A percentile compares a stretch with the other conserved stretches of the same genome.
Conservation (phyloP, 2,113 vertebrate genomes). For the Ceyx melanurus region DNA sequence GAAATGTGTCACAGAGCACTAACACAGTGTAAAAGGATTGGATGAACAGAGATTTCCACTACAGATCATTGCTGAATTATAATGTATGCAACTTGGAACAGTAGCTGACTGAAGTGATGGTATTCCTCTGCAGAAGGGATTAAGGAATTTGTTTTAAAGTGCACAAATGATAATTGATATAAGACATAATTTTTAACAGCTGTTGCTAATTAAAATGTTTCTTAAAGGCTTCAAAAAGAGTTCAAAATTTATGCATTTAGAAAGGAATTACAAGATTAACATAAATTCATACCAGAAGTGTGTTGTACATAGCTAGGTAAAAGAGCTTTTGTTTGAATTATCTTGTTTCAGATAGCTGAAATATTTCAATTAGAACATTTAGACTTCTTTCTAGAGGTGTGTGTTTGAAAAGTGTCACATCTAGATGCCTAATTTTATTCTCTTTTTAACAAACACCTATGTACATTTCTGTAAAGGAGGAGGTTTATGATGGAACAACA, state of each 20-base stretch:
- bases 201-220: conserved; percentile 28
- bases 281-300: not conserved
- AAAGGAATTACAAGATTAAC: not conserved
- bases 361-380: not conserved
- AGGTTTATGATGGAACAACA: not conserved
- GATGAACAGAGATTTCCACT: not conserved
- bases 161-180: not conserved
- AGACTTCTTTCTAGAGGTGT: not conserved
- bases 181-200: not conserved
- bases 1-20: not conserved
- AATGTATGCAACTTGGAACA: not conserved
- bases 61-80: not conserved
- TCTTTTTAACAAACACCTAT: not conserved
- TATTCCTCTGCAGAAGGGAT: not conserved
- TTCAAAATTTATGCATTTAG: not conserved
- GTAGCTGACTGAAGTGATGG: not conserved
- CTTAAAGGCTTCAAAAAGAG: not conserved
- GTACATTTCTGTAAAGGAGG: not conserved
- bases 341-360: not conserved
- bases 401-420: not conserved
- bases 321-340: not conserved
- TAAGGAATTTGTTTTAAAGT: not conserved
- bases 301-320: not conserved
- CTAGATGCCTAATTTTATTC: not conserved
- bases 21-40: not conserved